Evolutionary conservation across 2,113 vertebrate genomes (phyloP).

Genomic region (Hemiscyllium ocellatum): DNA sequence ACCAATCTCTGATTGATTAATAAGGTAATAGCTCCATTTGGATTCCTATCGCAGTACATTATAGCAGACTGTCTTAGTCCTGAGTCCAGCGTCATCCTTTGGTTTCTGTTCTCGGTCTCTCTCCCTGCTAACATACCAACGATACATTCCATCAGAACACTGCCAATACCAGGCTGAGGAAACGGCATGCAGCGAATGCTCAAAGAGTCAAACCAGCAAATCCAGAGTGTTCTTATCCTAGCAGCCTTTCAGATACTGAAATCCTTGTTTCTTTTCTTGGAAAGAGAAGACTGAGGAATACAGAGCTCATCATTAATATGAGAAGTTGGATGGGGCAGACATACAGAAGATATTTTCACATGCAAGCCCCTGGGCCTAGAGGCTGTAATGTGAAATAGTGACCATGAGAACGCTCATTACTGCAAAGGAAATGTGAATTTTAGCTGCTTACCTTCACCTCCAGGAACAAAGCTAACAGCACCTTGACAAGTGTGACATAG

Average conservation of each 20-base stretch:
- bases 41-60: no score
- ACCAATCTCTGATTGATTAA: no score
- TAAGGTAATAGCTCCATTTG: no score
- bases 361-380: neutral
- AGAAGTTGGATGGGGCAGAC: neutral
- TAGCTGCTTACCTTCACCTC: neutral
- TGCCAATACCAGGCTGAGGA: neutral
- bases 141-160: neutral
- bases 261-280: neutral
- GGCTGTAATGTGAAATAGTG: neutral
- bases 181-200: neutral
- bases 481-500: neutral
- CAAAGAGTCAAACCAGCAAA: neutral
- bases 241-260: neutral
- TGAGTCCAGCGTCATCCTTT: no score
- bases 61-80: no score
- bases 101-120: no score
- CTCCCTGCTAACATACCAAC: no score
- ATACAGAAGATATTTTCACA: no score
- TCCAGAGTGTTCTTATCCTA: neutral
- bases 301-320: no score
- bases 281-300: no score
- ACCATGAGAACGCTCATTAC: neutral
- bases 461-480: neutral
- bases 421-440: neutral